Evolutionary conservation across 2,113 vertebrate genomes (phyloP), one percentile per base, ranked within the genome.

Genomic region (Ictalurus punctatus): DNA sequence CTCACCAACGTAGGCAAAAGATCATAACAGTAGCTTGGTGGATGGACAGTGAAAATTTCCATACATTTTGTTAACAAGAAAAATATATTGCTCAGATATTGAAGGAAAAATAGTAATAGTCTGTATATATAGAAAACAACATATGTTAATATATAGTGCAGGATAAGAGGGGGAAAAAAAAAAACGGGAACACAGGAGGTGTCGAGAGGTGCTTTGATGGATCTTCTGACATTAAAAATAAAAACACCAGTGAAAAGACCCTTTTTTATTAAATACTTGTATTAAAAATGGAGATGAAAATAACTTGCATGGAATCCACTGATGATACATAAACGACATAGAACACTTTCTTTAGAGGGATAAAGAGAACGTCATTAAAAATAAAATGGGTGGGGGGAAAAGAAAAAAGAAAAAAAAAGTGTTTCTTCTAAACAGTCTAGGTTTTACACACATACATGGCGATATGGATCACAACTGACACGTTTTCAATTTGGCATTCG

Each of bases 41-140:
- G 48, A 52, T 63, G 71, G 56, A 88, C n/a, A 58, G 84, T 23
- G 76, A 81, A 81, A 58, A 84, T 85, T 59, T 78, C 37, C 61
- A 81, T 67, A 85, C 69, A 67, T 86, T 83, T 86, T 82, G 80
- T 73, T 71, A 85, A 81, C 48, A 90, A 84, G 89, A 90, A 91
- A 91, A 91, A 91, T 89, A 88, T 91, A 91, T 91, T 91, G 89
- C 91, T 90, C 87, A 73, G 65, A 84, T 88, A 90, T 69, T 86
- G 61, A 88, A 79, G 79, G 44, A 58, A 86, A 86, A 82, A 87
- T 80, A 84, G 71, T 67, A 82, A 84, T 44, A 61, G 88, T 83
- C 88, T 88, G 80, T 85, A 88, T 48, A 69, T 52, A 40, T 78
- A 82, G 12, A 87, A 85, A 90, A 85, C 40, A 84, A 85, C 61